A percentile compares a stretch with the other conserved stretches of the same genome.
phyloP scores from a whole-genome alignment of 2,888 invertebrate genomes.

The Xestia rhomboidea region DNA sequence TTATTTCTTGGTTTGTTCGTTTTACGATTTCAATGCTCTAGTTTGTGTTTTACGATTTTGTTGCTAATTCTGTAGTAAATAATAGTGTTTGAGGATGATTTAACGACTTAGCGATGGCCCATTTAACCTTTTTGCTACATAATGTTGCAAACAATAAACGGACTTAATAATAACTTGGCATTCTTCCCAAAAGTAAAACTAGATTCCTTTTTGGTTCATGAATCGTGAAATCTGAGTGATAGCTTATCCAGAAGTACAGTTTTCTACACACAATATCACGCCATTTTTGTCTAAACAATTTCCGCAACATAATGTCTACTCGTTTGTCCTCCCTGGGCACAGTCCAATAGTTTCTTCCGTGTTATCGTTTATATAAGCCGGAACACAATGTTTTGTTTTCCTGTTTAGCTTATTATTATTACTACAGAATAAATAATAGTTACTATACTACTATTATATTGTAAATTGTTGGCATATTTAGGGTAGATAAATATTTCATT shows the following conservation, averaged over 20 bases:
- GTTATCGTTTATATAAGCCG: slow-evolving; percentile 48
- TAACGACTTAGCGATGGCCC: background rate
- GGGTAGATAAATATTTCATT: background rate
- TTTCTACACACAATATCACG: background rate
- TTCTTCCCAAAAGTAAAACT: background rate
- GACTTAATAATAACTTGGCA: slow-evolving; percentile 5
- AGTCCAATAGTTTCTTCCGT: slow-evolving; percentile 55
- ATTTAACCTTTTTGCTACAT: slow-evolving; percentile 8
- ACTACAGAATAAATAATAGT: background rate
- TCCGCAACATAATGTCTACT: slow-evolving; percentile 42
- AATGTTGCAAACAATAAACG: background rate
- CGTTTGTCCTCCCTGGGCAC: slow-evolving; percentile 32
- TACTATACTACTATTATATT: background rate
- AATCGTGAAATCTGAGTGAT: background rate
- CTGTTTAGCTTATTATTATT: slow-evolving; percentile 32
- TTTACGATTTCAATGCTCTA: slow-evolving; percentile 16
- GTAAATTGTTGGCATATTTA: slow-evolving; percentile 11
- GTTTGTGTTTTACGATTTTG: slow-evolving; percentile 27
- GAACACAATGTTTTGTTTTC: slow-evolving; percentile 54
- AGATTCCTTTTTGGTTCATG: background rate
- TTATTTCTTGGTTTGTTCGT: background rate
- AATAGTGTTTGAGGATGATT: background rate
- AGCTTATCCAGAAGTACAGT: background rate
- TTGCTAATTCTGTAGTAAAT: slow-evolving; percentile 1
- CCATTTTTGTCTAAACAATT: slow-evolving; percentile 24